Evolutionary conservation across 2,888 invertebrate genomes (phyloP).

Genomic region (Auanema sp.): DNA sequence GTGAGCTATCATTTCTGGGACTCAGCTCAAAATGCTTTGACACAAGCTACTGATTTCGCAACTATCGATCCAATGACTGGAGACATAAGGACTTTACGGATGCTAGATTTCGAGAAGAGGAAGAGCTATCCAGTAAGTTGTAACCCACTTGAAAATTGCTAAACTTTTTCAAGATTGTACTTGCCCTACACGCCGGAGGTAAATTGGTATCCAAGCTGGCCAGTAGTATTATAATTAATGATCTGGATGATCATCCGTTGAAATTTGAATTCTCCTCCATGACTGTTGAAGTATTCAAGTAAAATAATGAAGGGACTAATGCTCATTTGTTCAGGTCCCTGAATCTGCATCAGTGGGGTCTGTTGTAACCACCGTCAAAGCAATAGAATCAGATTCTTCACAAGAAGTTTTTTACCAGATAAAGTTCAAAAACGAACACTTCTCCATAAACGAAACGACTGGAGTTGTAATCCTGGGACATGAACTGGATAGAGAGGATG

Average conservation of each 20-base stretch:
- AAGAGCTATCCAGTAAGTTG: conserved; percentile 22
- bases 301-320: too few relatives aligned
- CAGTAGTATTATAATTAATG: not conserved
- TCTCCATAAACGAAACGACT: conserved; percentile 5
- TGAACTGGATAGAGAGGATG: conserved; percentile 15
- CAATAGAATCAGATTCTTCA: conserved; percentile 12
- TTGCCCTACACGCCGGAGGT: conserved; percentile 16
- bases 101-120: conserved; percentile 31
- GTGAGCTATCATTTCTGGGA: conserved; percentile 17
- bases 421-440: conserved; percentile 8
- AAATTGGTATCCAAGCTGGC: not conserved
- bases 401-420: conserved; percentile 13
- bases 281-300: conserved; percentile 19
- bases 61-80: conserved; percentile 26
- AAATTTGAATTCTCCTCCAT: conserved; percentile 1
- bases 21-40: not conserved
- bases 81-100: conserved; percentile 24
- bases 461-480: conserved; percentile 8
- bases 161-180: conserved; percentile 8
- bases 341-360: conserved; percentile 5
- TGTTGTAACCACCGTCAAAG: conserved; percentile 11
- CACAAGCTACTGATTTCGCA: conserved; percentile 11
- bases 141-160: not conserved
- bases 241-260: conserved; percentile 18
- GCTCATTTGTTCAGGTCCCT: conserved; percentile 14